phyloP scores from a whole-genome alignment of 1,140 invertebrate genomes.

The Probaryconus sp. region DNA sequence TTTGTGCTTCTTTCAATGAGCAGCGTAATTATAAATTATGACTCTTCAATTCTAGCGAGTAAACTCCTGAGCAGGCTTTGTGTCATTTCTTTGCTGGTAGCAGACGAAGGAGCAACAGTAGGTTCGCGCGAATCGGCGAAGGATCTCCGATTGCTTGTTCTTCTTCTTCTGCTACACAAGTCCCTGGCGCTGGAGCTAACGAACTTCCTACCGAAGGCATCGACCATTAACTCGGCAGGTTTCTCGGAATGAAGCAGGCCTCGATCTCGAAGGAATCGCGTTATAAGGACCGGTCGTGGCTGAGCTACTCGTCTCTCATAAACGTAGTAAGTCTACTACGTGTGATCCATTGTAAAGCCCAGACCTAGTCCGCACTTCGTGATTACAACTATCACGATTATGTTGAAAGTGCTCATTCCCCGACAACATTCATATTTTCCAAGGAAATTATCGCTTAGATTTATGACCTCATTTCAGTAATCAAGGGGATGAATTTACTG shows the following conservation, averaged over 20 bases:
- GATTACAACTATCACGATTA: constrained; percentile 46
- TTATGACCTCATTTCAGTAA: constrained; percentile 48
- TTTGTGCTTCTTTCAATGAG: constrained; percentile 16
- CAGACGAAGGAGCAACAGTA: too few species aligned
- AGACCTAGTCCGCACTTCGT: constrained; percentile 20
- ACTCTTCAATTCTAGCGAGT: constrained; percentile 44
- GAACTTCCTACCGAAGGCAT: constrained; percentile 65
- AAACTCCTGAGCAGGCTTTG: constrained; percentile 45
- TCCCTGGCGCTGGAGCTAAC: constrained; percentile 57
- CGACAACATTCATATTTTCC: constrained; percentile 21
- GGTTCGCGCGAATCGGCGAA: constrained; percentile 20
- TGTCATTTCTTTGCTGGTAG: constrained; percentile 42
- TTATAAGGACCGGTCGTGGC: constrained; percentile 56
- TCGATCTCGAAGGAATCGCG: constrained; percentile 58
- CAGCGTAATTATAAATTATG: constrained; percentile 60
- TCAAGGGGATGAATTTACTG: constrained; percentile 28
- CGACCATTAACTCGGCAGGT: constrained; percentile 69
- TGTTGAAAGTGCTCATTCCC: constrained; percentile 27
- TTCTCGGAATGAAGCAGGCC: constrained; percentile 67
- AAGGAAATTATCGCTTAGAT: constrained; percentile 22
- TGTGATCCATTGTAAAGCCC: constrained; percentile 31
- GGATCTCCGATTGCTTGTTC: constrained; percentile 29
- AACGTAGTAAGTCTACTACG: constrained; percentile 39
- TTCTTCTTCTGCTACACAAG: constrained; percentile 19
- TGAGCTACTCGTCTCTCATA: constrained; percentile 49